Percentiles rank a stretch among this genome's conserved stretches.
These are phyloP conservation scores for Pao palembangensis DNA, from an alignment of 2,113 vertebrate genomes.

Conservation along the genomic window DNA sequence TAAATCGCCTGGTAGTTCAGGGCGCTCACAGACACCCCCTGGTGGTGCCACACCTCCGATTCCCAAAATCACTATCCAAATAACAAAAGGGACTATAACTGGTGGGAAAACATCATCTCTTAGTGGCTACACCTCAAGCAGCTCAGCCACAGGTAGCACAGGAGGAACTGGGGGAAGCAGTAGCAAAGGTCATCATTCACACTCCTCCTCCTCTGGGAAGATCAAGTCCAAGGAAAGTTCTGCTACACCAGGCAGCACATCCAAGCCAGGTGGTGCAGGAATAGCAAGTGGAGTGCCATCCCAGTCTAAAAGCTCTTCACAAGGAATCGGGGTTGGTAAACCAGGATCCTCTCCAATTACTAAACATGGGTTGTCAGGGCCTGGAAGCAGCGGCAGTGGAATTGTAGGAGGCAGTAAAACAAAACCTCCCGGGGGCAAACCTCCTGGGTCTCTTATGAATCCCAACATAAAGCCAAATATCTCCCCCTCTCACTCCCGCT, in stretches of 20 bases:
- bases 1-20: conserved; percentile 94
- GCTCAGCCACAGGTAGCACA: conserved; percentile 76
- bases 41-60: conserved; percentile 92
- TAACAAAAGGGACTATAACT: conserved; percentile 91
- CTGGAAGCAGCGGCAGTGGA: conserved; percentile 72
- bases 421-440: conserved; percentile 92
- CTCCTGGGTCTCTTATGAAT: conserved; percentile 91
- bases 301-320: conserved; percentile 88
- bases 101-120: conserved; percentile 93
- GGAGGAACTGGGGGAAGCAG: conserved; percentile 62
- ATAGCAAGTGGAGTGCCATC: conserved; percentile 71
- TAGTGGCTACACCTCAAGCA: conserved; percentile 89
- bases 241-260: conserved; percentile 81
- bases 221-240: conserved; percentile 92
- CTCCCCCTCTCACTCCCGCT: conserved; percentile 94
- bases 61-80: conserved; percentile 98
- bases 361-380: conserved; percentile 84
- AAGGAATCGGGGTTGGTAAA: conserved; percentile 84
- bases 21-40: conserved; percentile 93
- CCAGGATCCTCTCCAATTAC: conserved; percentile 92
- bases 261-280: conserved; percentile 81
- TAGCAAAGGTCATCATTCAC: conserved; percentile 94
- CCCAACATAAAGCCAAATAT: conserved; percentile 96
- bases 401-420: conserved; percentile 82
- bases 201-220: conserved; percentile 91